Evolutionary conservation across 2,797 vertebrate genomes (phyloP).

Genomic region (Moxostoma hubbsi): DNA sequence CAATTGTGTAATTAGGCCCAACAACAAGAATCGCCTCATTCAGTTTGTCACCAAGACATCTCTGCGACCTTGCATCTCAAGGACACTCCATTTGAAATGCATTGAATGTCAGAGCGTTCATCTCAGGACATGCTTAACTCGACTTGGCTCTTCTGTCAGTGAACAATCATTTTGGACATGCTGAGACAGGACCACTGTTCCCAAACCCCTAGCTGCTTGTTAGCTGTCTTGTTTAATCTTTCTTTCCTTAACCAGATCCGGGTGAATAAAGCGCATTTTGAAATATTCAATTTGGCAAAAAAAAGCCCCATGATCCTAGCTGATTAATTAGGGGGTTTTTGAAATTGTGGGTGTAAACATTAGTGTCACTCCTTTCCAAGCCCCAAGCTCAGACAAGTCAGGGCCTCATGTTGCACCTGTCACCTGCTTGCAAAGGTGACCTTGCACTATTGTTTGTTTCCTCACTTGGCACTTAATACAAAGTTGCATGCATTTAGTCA

Average conservation of each 20-base stretch:
- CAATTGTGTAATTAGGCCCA: not conserved
- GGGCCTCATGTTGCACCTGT: conserved; percentile 27
- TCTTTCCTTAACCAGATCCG: conserved; percentile 13
- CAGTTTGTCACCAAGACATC: conserved; percentile 2
- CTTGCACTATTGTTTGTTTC: conserved; percentile 13
- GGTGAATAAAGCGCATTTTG: conserved; percentile 29
- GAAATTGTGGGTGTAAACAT: conserved; percentile 16
- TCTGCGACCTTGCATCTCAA: conserved; percentile 74
- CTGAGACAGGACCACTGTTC: conserved; percentile 63
- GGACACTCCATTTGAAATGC: conserved; percentile 79
- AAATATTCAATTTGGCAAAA: conserved; percentile 40
- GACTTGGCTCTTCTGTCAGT: conserved; percentile 70
- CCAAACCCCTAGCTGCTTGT: conserved; percentile 45
- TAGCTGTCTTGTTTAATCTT: conserved; percentile 52
- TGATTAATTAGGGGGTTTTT: conserved; percentile 46
- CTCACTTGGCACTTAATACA: not conserved
- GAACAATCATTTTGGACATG: conserved; percentile 66
- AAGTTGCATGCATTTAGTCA: conserved; percentile 59
- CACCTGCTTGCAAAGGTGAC: conserved; percentile 27
- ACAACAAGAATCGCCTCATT: not conserved
- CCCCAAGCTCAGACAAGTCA: conserved; percentile 30
- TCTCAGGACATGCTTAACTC: conserved; percentile 73
- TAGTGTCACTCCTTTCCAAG: conserved; percentile 11
- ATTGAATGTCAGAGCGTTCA: conserved; percentile 71
- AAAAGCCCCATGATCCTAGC: conserved; percentile 8